Conservation (phyloP, 2,113 vertebrate species). For the Anguilla japonica region DNA sequence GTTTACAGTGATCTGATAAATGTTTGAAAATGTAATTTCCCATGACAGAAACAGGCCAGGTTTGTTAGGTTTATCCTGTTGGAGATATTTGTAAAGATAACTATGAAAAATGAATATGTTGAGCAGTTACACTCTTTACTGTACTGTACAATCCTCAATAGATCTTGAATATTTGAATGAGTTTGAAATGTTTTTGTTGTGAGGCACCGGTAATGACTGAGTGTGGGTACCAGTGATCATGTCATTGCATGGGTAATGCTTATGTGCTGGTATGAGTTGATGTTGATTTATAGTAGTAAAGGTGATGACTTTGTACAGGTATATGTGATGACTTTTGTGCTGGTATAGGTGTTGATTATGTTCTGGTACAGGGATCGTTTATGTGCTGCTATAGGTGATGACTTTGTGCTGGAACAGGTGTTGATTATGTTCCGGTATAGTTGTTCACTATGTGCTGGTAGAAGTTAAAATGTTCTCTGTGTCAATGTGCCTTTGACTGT, state of each 20-base stretch:
- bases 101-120: background rate
- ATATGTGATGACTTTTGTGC: background rate
- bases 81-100: background rate
- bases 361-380: background rate
- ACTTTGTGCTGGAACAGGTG: background rate
- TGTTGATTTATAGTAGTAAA: background rate
- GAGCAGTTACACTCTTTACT: too few relatives aligned
- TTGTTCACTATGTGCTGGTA: background rate
- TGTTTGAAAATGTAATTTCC: background rate
- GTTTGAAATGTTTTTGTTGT: background rate
- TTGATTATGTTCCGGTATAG: background rate
- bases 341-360: background rate
- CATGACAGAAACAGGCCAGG: background rate
- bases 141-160: too few relatives aligned
- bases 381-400: background rate
- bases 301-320: background rate
- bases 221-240: background rate
- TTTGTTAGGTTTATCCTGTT: background rate
- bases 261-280: background rate
- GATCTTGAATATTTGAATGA: too few relatives aligned
- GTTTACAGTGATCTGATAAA: background rate
- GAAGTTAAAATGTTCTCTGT: background rate
- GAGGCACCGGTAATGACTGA: background rate
- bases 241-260: background rate
- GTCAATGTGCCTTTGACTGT: too few relatives aligned